Base-by-base conservation (phyloP, 2,888 invertebrate genomes). In the Tachina grossa region DNA sequence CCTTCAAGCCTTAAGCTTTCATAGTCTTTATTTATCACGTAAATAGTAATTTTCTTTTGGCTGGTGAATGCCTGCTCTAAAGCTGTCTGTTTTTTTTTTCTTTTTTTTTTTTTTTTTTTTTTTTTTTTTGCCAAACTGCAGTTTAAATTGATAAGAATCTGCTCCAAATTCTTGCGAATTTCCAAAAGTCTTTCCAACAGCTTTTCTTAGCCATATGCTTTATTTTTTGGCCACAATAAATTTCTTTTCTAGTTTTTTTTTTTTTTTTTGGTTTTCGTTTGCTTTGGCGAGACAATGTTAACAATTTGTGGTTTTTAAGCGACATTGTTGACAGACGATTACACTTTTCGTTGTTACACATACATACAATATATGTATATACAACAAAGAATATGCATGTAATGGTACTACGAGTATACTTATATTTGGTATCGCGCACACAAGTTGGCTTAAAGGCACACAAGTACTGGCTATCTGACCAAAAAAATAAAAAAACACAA, bases 121-220 rank as follows among this genome's bases (percentile, higher is more conserved):
- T 16, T 8, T 65, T 59, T 51, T 65, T 41, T 43, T 57, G 14
- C 47, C 9, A 43, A 45, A 71, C 61, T 68, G 47, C 51, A 45
- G 45, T 51, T 78, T 53, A 78, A 74, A 68, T 39, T 76, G 88
- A 88, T 87, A 88, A 87, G 87, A 88, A 88, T 88, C 88, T 88
- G 88, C 87, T 87, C 88, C 77, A 87, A 87, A 88, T 88, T 87
- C 83, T 85, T 76, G 72, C 66, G 31, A 59, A 76, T 74, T 66
- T 69, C 41, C 68, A 69, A 82, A 77, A 81, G 63, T 66, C 59
- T n/a, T 55, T 71, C 16, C 43, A 41, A 71, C 61, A 65, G 66
- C 57, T 81, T 81, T 81, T 61, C 68, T 63, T 41, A 31, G 47
- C 14, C 43, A 65, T 22, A 47, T 53, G 31, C 61, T 45, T 43